Conservation (phyloP, 2,797 vertebrate species). For the Vultur gryphus region DNA sequence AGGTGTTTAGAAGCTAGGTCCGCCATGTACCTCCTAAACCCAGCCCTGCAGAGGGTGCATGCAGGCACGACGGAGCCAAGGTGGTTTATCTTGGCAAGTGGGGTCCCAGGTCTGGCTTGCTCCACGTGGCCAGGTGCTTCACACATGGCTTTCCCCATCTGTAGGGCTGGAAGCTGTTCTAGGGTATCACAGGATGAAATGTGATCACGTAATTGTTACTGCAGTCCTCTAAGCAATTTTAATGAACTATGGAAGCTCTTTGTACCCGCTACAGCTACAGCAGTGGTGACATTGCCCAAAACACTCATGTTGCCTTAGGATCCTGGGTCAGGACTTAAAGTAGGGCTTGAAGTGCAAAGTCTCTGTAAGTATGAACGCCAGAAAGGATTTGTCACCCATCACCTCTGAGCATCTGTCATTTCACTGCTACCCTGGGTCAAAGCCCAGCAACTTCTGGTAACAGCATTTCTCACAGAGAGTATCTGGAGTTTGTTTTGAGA, state of each 20-base stretch:
- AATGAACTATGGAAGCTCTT: neutral
- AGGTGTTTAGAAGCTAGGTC: neutral
- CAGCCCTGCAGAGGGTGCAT: neutral
- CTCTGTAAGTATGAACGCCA: neutral
- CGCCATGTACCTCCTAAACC: neutral
- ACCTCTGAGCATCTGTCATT: neutral
- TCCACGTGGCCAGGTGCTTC: neutral
- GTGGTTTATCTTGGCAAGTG: neutral
- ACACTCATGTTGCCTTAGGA: neutral
- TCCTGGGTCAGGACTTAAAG: neutral
- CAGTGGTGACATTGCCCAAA: neutral
- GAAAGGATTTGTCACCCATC: neutral
- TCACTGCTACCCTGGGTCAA: neutral
- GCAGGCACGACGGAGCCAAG: accelerated
- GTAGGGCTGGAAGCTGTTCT: neutral
- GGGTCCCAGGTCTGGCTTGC: neutral
- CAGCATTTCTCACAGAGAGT: neutral
- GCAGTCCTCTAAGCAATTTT: neutral
- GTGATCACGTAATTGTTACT: neutral
- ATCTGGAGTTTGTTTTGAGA: neutral
- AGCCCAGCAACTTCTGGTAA: neutral
- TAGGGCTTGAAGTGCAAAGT: neutral
- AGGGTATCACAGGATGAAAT: neutral
- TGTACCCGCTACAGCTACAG: neutral
- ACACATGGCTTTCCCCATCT: neutral